phyloP scores from a whole-genome alignment of 2,888 invertebrate genomes.

The Carpatolechia fugitivella region DNA sequence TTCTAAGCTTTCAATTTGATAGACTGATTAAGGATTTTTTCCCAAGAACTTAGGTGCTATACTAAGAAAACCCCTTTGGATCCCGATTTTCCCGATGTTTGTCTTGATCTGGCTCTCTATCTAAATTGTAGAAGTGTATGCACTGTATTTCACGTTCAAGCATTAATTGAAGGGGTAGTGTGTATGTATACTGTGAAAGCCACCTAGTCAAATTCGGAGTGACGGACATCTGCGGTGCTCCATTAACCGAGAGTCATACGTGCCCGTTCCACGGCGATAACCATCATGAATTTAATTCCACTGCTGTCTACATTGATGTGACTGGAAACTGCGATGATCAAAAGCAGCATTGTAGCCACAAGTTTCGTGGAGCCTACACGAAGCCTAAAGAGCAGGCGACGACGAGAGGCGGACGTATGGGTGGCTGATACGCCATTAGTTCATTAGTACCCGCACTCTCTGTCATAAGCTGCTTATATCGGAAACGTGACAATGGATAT shows the following conservation, averaged over 20 bases:
- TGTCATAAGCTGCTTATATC: conserved; percentile 36
- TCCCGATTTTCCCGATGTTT: too few species aligned
- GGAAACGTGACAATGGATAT: conserved; percentile 23
- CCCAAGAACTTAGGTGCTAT: too few species aligned
- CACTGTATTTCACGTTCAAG: neutral
- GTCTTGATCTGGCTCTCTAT: too few species aligned
- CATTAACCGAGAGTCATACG: conserved; percentile 54
- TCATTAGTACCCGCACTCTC: conserved; percentile 64
- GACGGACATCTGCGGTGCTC: conserved; percentile 73
- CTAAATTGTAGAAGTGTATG: neutral
- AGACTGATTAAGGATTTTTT: too few species aligned
- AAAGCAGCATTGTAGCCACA: neutral
- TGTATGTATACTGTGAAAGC: conserved; percentile 49
- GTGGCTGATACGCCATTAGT: conserved; percentile 73
- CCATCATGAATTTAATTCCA: neutral
- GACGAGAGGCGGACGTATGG: conserved; percentile 38
- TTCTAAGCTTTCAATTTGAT: too few species aligned
- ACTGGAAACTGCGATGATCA: conserved; percentile 8
- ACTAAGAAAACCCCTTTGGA: too few species aligned
- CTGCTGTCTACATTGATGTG: neutral
- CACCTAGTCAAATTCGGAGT: conserved; percentile 75
- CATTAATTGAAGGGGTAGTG: conserved; percentile 5
- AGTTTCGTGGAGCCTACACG: neutral
- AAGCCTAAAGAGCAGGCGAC: neutral
- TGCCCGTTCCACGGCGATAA: neutral